Evolutionary conservation across 2,113 vertebrate species (phyloP), one percentile per base, ranked within the genome.

Genomic region (Cardinalis cardinalis): DNA sequence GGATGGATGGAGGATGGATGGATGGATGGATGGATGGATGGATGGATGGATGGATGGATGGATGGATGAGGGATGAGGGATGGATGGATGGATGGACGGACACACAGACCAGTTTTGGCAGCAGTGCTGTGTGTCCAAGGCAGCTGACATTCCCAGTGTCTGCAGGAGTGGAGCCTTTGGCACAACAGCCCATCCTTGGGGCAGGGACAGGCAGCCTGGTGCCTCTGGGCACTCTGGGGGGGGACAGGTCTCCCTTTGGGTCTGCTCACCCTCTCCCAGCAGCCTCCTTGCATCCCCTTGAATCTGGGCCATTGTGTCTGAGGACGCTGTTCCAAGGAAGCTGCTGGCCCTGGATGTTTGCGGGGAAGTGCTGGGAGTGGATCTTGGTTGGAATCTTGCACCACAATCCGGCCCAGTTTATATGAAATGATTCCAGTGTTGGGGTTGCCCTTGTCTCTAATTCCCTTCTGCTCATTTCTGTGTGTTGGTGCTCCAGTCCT

Each of bases 401-500:
- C 38, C 43, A 4, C 2, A 23, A 48, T 29, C 71, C 43, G 44
- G 21, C 52, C 64, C 59, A 29, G 56, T 81, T 79, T 40, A 31
- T 36, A n/a, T 10, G 26, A 59, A 83, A 70, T 79, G 14, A 51
- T 61, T 61, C 41, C 88, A 48, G 31, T 32, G 52, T 73, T 82
- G 36, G 14, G 18, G 29, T 59, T 89, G 32, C 55, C 63, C 71
- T 92, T 0, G 0, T 23, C 60, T 40, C 55, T 52, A 17, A 58
- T 55, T 84, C 56, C 77, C 53, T 64, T 71, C 77, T 92, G 56
- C 81, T 94, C 40, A 2, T 73, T 82, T 34, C 36, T 72, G 12
- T 41, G 28, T 61, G 15, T 64, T 63, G 88, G 70, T 83, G 91
- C 59, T 88, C 69, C 61, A 46, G 53, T 31, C 25, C 69, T 88